phyloP scores from a whole-genome alignment of 2,888 invertebrate species.

The Cheilosia soror region DNA sequence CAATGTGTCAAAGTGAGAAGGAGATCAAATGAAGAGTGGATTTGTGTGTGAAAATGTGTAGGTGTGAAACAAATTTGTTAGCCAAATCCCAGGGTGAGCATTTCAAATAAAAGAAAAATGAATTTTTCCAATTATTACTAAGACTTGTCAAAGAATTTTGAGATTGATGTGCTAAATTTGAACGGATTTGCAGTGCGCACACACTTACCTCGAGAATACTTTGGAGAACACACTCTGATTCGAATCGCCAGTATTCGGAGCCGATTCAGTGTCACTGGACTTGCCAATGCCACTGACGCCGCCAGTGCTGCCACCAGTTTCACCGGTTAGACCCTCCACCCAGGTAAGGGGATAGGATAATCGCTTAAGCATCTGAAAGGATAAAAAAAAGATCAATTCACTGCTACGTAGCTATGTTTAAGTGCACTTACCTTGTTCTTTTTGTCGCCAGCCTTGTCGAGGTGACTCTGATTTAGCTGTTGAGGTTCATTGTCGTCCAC shows the following conservation, averaged over 20 bases:
- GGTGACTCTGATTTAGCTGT: conserved; percentile 71
- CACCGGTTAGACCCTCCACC: conserved; percentile 95
- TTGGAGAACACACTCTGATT: conserved; percentile 93
- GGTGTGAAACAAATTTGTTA: conserved; percentile 63
- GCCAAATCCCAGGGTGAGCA: conserved; percentile 80
- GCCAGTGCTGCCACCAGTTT: conserved; percentile 85
- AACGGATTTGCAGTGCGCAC: neutral
- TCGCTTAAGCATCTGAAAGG: conserved; percentile 93
- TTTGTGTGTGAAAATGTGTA: conserved; percentile 15
- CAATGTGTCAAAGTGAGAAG: conserved; percentile 52
- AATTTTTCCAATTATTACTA: conserved; percentile 66
- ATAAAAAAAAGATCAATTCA: neutral
- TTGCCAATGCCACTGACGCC: conserved; percentile 77
- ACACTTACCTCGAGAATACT: conserved; percentile 93
- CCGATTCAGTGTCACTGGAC: conserved; percentile 82
- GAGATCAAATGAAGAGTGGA: conserved; percentile 44
- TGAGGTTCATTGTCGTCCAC: conserved; percentile 86
- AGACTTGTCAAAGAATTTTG: conserved; percentile 43
- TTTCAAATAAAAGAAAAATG: conserved; percentile 72
- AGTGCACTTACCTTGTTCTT: conserved; percentile 88
- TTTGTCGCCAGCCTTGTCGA: conserved; percentile 84
- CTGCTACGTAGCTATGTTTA: no score
- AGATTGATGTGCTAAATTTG: conserved; percentile 1
- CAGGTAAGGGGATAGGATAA: conserved; percentile 95
- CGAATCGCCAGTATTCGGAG: conserved; percentile 84